Percentiles rank a stretch among this genome's conserved stretches.
phyloP scores from a whole-genome alignment of 2,888 invertebrate genomes.

The Coelopa pilipes region DNA sequence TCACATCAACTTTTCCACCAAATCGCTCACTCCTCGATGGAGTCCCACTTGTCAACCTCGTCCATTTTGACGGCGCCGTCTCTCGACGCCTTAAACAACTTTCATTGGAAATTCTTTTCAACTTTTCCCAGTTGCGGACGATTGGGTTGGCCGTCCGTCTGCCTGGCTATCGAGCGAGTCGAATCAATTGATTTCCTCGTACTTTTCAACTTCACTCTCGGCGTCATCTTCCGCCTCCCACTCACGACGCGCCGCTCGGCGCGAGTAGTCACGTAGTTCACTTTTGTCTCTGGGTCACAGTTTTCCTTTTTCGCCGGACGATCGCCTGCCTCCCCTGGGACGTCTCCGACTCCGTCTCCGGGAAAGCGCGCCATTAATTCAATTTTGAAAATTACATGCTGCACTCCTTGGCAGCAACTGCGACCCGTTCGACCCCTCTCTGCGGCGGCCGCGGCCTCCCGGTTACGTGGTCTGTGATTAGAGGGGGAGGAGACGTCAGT shows the following conservation, averaged over 20 bases:
- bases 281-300: not conserved
- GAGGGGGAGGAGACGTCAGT: not conserved
- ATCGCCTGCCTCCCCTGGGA: not conserved
- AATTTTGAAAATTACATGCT: not conserved
- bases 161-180: not conserved
- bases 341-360: not conserved
- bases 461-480: too few relatives aligned
- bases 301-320: not conserved
- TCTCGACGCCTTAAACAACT: slow-evolving; percentile 7
- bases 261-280: slow-evolving; percentile 4
- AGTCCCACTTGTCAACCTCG: slow-evolving; percentile 11
- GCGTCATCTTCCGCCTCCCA: not conserved
- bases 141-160: not conserved
- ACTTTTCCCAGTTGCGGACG: not conserved
- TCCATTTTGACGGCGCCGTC: not conserved
- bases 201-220: not conserved
- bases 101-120: slow-evolving; percentile 25
- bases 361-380: not conserved
- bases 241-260: too few relatives aligned
- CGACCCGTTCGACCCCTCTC: too few relatives aligned
- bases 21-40: not conserved
- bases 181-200: not conserved
- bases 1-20: slow-evolving; percentile 29
- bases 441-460: too few relatives aligned
- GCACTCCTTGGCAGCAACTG: too few relatives aligned